These are phyloP conservation scores for Drosophila sechellia DNA, from an alignment of 1,140 invertebrate genomes.

Conservation along the genomic window DNA sequence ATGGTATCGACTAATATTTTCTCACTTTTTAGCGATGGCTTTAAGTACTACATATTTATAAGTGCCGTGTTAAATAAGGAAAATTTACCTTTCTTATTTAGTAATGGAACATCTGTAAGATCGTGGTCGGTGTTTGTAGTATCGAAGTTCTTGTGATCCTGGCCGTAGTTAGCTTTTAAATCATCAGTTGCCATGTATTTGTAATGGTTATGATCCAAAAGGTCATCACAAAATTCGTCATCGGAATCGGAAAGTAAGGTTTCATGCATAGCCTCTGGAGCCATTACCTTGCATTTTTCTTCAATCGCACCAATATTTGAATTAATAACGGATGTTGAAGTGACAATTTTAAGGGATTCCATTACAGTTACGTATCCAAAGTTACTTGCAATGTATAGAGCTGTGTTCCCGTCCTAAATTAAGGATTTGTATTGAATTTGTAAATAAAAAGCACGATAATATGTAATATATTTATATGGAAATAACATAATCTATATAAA, in stretches of 20 bases:
- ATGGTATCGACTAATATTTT: too few species aligned
- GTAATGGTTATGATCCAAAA: slow-evolving; percentile 80
- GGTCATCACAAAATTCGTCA: slow-evolving; percentile 95
- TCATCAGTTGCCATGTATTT: slow-evolving; percentile 83
- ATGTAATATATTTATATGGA: too few species aligned
- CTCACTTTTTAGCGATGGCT: too few species aligned
- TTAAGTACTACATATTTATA: too few species aligned
- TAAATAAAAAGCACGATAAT: too few species aligned
- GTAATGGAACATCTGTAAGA: slow-evolving; percentile 19
- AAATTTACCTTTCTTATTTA: slow-evolving; percentile 39
- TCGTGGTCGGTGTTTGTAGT: slow-evolving; percentile 64
- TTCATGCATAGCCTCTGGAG: slow-evolving; percentile 99
- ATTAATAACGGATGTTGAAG: slow-evolving; percentile 93
- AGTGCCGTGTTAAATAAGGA: too few species aligned
- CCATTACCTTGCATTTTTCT: slow-evolving; percentile 98
- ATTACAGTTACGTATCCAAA: slow-evolving; percentile 99
- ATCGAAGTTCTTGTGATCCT: slow-evolving; percentile 73
- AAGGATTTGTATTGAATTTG: too few species aligned
- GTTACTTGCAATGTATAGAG: slow-evolving; percentile 97
- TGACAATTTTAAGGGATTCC: slow-evolving; percentile 98
- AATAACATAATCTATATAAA: too few species aligned
- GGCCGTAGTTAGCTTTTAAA: slow-evolving; percentile 53
- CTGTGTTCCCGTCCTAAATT: slow-evolving; percentile 96
- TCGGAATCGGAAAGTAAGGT: slow-evolving; percentile 99
- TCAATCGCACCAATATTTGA: slow-evolving; percentile 86